phyloP scores from a whole-genome alignment of 2,113 vertebrate genomes.

The Megalops atlanticus region DNA sequence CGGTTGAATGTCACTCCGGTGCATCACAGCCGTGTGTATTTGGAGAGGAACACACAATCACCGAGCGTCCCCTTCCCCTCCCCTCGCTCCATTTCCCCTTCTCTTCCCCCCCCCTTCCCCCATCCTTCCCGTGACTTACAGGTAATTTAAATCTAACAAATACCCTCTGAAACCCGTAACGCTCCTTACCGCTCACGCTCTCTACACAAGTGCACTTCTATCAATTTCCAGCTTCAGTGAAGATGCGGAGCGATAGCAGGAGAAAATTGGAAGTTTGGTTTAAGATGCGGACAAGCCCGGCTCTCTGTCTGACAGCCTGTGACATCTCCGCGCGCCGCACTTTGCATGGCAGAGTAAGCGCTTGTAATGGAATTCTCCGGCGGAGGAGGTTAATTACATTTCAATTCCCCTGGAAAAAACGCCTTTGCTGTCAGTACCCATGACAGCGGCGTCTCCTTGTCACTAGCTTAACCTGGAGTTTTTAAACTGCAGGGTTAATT shows the following conservation, averaged over 20 bases:
- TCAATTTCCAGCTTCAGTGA: conserved; percentile 87
- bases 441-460: conserved; percentile 72
- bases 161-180: conserved; percentile 63
- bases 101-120: conserved; percentile 19
- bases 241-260: conserved; percentile 74
- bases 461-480: conserved; percentile 70
- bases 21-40: conserved; percentile 48
- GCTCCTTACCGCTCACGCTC: conserved; percentile 55
- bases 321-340: conserved; percentile 88
- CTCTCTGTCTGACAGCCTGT: conserved; percentile 90
- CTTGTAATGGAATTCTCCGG: conserved; percentile 94
- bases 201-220: conserved; percentile 67
- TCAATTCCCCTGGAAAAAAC: conserved; percentile 76
- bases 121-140: conserved; percentile 40
- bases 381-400: conserved; percentile 96
- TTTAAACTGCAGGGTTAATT: conserved; percentile 84
- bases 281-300: conserved; percentile 90
- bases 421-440: conserved; percentile 76
- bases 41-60: conserved; percentile 34
- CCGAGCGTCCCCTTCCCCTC: neutral
- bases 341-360: conserved; percentile 91
- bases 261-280: conserved; percentile 78
- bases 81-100: conserved; percentile 10
- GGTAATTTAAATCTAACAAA: conserved; percentile 66
- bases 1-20: conserved; percentile 54